Percentiles rank a stretch among this genome's conserved stretches.
Evolutionary conservation across 2,888 invertebrate genomes (phyloP).

Genomic region (Drosophila koepferae): DNA sequence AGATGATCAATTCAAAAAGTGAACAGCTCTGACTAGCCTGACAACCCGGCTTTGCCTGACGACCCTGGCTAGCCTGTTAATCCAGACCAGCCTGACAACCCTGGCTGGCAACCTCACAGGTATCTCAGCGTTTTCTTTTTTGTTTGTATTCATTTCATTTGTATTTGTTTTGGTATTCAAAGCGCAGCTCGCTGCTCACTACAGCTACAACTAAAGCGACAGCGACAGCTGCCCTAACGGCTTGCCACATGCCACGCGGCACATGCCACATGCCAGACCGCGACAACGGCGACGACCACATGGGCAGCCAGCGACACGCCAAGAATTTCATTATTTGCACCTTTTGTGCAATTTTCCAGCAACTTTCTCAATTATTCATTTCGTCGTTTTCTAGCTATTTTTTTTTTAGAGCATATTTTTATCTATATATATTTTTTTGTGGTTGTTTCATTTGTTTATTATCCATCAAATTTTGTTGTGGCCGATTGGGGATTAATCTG

Average conservation of each 20-base stretch:
- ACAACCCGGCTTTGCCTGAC: no score
- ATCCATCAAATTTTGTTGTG: neutral
- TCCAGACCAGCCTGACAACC: slow-evolving; percentile 14
- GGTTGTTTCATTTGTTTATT: neutral
- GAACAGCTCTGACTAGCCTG: no score
- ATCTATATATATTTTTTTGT: neutral
- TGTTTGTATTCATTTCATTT: slow-evolving; percentile 70
- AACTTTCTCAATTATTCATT: slow-evolving; percentile 58
- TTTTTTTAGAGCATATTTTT: neutral
- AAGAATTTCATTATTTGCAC: slow-evolving; percentile 76
- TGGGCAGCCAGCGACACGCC: slow-evolving; percentile 31
- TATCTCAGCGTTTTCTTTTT: slow-evolving; percentile 2
- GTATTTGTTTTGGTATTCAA: slow-evolving; percentile 80
- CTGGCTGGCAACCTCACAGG: slow-evolving; percentile 19
- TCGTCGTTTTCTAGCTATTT: slow-evolving; percentile 20
- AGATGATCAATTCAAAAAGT: no score
- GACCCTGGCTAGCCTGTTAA: neutral
- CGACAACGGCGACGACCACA: slow-evolving; percentile 39
- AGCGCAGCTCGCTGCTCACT: slow-evolving; percentile 63
- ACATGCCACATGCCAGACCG: slow-evolving; percentile 36
- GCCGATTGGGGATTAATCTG: neutral
- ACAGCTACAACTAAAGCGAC: slow-evolving; percentile 3
- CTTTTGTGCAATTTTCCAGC: slow-evolving; percentile 70
- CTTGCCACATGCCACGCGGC: slow-evolving; percentile 35
- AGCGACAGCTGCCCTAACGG: slow-evolving; percentile 17